phyloP scores from a whole-genome alignment of 2,888 invertebrate species.

The Gibbula magus region DNA sequence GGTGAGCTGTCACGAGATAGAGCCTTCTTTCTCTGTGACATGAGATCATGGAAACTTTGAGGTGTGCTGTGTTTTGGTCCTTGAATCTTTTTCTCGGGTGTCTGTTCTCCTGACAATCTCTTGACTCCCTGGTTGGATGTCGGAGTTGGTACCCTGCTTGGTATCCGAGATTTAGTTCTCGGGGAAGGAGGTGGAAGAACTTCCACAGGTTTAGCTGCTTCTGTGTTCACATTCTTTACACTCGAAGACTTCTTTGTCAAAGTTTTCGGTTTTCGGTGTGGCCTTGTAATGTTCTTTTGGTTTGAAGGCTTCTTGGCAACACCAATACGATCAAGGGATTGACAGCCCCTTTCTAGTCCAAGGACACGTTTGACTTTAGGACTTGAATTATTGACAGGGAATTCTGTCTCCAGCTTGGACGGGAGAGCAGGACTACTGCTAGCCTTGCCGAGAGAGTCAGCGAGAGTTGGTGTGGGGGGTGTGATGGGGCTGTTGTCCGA shows the following conservation, averaged over 20 bases:
- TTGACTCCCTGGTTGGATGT: neutral
- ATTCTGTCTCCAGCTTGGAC: constrained; percentile 68
- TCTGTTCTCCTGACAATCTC: neutral
- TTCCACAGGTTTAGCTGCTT: neutral
- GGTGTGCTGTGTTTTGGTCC: constrained; percentile 25
- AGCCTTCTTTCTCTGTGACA: constrained; percentile 13
- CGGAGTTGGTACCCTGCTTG: neutral
- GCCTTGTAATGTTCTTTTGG: neutral
- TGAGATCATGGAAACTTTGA: constrained; percentile 5
- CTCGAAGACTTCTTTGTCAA: neutral
- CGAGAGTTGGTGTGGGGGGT: constrained; percentile 30
- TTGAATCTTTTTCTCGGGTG: constrained; percentile 29
- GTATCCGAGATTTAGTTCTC: neutral
- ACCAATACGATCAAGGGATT: constrained; percentile 37
- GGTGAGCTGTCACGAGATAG: constrained; percentile 19
- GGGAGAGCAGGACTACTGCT: constrained; percentile 39
- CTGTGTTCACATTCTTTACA: constrained; percentile 4
- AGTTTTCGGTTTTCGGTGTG: constrained; percentile 6
- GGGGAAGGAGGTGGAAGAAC: constrained; percentile 7
- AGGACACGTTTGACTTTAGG: constrained; percentile 66
- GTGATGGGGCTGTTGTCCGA: constrained; percentile 44
- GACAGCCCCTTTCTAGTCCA: constrained; percentile 47
- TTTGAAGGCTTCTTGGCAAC: neutral
- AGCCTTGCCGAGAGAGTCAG: constrained; percentile 32
- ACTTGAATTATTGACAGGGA: constrained; percentile 69